A percentile compares a stretch with the other conserved stretches of the same genome.
phyloP scores from a whole-genome alignment of 2,888 invertebrate species.

The Nomada fucata region DNA sequence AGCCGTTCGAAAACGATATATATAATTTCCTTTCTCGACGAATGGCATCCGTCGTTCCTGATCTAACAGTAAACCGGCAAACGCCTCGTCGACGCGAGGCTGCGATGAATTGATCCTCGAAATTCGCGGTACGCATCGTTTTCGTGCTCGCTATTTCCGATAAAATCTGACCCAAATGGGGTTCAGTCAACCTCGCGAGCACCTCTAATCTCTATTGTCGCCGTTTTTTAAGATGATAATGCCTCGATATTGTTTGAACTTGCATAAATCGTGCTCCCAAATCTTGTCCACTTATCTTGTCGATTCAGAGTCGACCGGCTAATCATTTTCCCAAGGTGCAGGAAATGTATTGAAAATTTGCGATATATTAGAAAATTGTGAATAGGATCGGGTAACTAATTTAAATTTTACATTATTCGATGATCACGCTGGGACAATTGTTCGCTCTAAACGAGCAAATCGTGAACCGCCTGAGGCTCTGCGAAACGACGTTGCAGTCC shows the following conservation, averaged over 20 bases:
- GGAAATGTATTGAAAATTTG: neutral
- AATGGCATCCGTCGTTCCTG: slow-evolving; percentile 34
- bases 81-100: slow-evolving; percentile 15
- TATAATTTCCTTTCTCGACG: slow-evolving; percentile 18
- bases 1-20: neutral
- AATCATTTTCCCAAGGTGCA: too few relatives aligned
- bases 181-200: slow-evolving; percentile 55
- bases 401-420: too few relatives aligned
- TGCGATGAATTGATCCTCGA: slow-evolving; percentile 6
- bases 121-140: slow-evolving; percentile 49
- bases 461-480: too few relatives aligned
- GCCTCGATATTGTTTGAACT: slow-evolving; percentile 43
- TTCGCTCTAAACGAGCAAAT: too few relatives aligned
- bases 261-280: slow-evolving; percentile 6
- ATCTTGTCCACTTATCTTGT: neutral
- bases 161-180: slow-evolving; percentile 63
- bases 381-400: too few relatives aligned
- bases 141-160: slow-evolving; percentile 52
- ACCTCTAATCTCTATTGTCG: slow-evolving; percentile 59
- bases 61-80: slow-evolving; percentile 36
- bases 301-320: neutral
- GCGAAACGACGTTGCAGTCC: too few relatives aligned
- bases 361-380: too few relatives aligned
- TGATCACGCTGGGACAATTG: too few relatives aligned
- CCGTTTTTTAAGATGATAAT: slow-evolving; percentile 33